These are phyloP conservation scores for Eristalis pertinax DNA, from an alignment of 2,888 invertebrate species.

Conservation along the genomic window DNA sequence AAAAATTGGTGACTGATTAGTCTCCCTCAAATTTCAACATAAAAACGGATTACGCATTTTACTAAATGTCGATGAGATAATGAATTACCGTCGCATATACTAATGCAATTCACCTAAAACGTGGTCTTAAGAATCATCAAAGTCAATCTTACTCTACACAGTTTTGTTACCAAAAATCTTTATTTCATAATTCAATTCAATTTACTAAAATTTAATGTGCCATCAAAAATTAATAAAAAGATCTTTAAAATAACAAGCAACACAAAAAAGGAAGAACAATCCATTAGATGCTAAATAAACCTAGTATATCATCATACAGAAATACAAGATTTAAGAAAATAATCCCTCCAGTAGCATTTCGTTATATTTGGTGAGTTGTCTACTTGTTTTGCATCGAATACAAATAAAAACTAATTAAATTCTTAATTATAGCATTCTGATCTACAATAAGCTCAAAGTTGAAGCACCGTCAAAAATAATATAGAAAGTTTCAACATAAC, in stretches of 20 bases:
- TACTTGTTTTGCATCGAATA: background rate
- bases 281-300: conserved; percentile 51
- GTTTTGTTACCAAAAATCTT: conserved; percentile 51
- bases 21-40: conserved; percentile 9
- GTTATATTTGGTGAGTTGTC: conserved; percentile 56
- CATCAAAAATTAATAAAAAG: conserved; percentile 49
- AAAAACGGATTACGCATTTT: conserved; percentile 14
- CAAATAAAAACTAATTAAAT: background rate
- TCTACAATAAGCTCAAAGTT: conserved; percentile 59
- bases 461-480: conserved; percentile 32
- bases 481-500: conserved; percentile 39
- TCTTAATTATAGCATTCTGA: conserved; percentile 54
- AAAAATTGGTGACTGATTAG: conserved; percentile 38
- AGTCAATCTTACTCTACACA: conserved; percentile 54
- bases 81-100: conserved; percentile 14
- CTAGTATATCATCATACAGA: conserved; percentile 6
- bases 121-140: conserved; percentile 18
- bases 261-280: conserved; percentile 36
- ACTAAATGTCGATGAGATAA: conserved; percentile 39
- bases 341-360: conserved; percentile 71
- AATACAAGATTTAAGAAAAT: conserved; percentile 32
- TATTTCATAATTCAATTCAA: conserved; percentile 35
- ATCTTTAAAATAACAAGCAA: conserved; percentile 53
- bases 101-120: conserved; percentile 26
- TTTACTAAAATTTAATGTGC: conserved; percentile 62